A percentile compares a stretch with the other conserved stretches of the same genome.
Conservation (phyloP, 2,888 invertebrate genomes). For the Caenorhabditis auriculariae region DNA sequence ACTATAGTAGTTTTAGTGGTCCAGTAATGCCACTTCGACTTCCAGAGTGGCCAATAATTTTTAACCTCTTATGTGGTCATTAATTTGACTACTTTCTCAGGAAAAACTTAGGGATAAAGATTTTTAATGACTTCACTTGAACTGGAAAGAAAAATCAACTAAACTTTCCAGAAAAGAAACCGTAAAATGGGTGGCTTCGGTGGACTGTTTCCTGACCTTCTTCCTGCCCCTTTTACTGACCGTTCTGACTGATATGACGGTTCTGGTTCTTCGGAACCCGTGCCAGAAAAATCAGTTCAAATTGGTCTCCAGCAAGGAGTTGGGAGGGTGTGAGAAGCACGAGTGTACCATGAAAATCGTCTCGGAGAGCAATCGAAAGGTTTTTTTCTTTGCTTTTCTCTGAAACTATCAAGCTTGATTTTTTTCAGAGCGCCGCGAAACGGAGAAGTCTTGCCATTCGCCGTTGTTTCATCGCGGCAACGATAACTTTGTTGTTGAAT, state of each 20-base stretch:
- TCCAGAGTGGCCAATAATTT: too few species aligned
- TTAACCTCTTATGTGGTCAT: too few species aligned
- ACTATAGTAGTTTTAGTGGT: too few species aligned
- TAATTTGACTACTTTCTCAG: too few species aligned
- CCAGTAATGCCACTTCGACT: too few species aligned
- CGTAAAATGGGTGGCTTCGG: conserved; percentile 15
- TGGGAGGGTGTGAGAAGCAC: conserved; percentile 11
- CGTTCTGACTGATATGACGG: conserved; percentile 40
- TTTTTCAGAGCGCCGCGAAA: conserved; percentile 22
- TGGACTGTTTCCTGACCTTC: conserved; percentile 29
- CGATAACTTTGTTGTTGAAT: conserved; percentile 34
- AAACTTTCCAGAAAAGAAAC: conserved; percentile 11
- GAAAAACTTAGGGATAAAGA: too few species aligned
- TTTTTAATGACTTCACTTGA: too few species aligned
- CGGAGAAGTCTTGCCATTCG: conserved; percentile 33
- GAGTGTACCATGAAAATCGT: conserved; percentile 42
- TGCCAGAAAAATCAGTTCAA: conserved; percentile 35
- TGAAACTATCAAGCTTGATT: neutral
- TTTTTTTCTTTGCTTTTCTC: neutral
- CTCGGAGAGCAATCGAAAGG: conserved; percentile 25
- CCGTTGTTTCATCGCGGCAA: conserved; percentile 38
- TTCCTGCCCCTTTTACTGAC: conserved; percentile 41
- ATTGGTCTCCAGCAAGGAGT: conserved; percentile 29
- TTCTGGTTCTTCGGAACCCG: conserved; percentile 28
- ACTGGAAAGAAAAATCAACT: too few species aligned